Base-by-base conservation (phyloP, 2,797 vertebrate genomes). In the Philypnodon macrostomus region DNA sequence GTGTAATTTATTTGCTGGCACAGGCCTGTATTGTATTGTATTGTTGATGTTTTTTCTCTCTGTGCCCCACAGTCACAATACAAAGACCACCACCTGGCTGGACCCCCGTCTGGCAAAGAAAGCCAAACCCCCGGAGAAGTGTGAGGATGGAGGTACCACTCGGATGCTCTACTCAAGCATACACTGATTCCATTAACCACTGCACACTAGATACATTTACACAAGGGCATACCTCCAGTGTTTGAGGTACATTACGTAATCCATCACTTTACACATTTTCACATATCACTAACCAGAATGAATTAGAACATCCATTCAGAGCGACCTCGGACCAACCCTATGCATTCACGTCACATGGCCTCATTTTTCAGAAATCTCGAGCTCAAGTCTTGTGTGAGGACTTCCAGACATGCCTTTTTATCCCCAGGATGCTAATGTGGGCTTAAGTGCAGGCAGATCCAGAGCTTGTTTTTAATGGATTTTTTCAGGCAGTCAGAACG, bases 21-120 rank as follows among this genome's bases (percentile, higher is more conserved):
- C 45, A 11, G n/a, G 32, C 34, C 12, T 39, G 32, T 42, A 9
- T 44, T 54, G 41, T 46, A 34, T 11, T 39, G 32, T 42, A 9
- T 44, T 54, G 41, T 46, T 32, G 14, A 71, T 56, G 19, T 59
- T 67, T 53, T 44, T 45, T 47, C 38, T 63, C 1, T 54, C 12
- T 88, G 68, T 87, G 32, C 68, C 85, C 64, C 44, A 2, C 79
- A 98, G 96, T 77, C 96, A 98, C 67, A 98, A 98, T 73, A 95
- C 93, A 54, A 98, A 98, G 90, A 97, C 94, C 5, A 98, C 96
- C 29, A 98, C 96, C 0, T 98, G 96, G 96, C 79, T 98, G 75
- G 96, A 98, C 81, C 96, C 96, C 9, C 93, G 96, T 38, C 88
- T 98, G 72, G 95, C 95, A 24, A 97, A 95, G 86, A 98, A 96